Evolutionary conservation across 2,113 vertebrate species (phyloP), one percentile per base, ranked within the genome.

Genomic region (Neodon shergylaensis): DNA sequence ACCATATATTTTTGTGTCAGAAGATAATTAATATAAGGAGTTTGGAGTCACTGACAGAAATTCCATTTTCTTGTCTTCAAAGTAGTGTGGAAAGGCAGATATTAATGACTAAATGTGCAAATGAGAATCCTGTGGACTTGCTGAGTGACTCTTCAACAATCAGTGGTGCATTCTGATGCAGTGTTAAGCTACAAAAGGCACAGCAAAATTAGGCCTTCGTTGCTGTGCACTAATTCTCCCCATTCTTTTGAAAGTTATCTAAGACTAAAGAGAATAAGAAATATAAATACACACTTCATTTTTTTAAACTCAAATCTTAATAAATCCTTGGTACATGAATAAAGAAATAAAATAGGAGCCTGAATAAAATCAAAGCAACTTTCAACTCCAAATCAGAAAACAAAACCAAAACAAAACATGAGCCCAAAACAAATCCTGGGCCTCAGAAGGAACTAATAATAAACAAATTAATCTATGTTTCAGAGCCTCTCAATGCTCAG

Each of bases 131-230:
- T 85, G 65, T 68, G 79, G 65, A 89, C 81, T 52, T 91, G 42
- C 36, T 81, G 91, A 93, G 91, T 52, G 84, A 11, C 58, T 91
- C 73, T 93, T 92, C 83, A 97, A 85, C 63, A 88, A 88, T 93
- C 88, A 68, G 42, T 39, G 39, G 21, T 88, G 7, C 36, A 52
- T 88, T 91, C 36, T 9, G 33, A 83, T 74, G 65, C 22, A 88
- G 44, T 19, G 24, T 31, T 88, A 73, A 73, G 17, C 68, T 58
- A 72, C 11, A 49, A 58, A 58, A 54, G 33, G 4, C 24, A 8
- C 19, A 68, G 47, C 72, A 79, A 81, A 88, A 91, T n/a, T 61
- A 58, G 21, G 70, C 36, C 17, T 33, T 63, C 78, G 52, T 10
- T 91, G 28, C 42, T 70, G 5, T n/a, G 7, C 49, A 13, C 52